A percentile compares a stretch with the other conserved stretches of the same genome.
These are phyloP conservation scores for Episyrphus balteatus DNA, from an alignment of 1,140 invertebrate genomes.

Conservation along the genomic window DNA sequence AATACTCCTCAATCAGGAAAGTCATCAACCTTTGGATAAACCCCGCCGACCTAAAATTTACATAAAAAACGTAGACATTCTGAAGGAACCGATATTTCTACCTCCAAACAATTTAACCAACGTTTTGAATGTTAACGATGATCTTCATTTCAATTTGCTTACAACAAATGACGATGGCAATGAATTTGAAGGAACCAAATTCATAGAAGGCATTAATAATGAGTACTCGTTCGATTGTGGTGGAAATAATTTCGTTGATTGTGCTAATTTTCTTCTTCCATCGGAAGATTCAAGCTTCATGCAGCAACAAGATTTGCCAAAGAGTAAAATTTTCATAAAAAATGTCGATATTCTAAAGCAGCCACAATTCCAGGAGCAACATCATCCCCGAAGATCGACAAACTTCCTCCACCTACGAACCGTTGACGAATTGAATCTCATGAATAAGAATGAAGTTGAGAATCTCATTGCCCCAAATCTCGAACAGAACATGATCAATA, in stretches of 20 bases:
- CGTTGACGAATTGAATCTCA: constrained; percentile 32
- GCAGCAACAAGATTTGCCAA: neutral
- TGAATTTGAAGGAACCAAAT: constrained; percentile 4
- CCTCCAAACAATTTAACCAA: neutral
- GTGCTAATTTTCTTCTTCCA: too few species aligned
- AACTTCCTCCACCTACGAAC: constrained; percentile 25
- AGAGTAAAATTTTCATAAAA: constrained; percentile 33
- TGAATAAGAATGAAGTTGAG: constrained; percentile 33
- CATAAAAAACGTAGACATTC: constrained; percentile 30
- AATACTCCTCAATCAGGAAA: too few species aligned
- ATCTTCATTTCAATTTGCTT: too few species aligned
- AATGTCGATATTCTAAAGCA: constrained; percentile 31
- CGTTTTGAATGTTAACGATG: neutral
- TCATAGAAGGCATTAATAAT: neutral
- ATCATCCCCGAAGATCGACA: constrained; percentile 15
- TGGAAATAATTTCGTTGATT: too few species aligned
- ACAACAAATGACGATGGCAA: constrained; percentile 13
- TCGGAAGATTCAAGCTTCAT: too few species aligned
- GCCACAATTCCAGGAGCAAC: constrained; percentile 12
- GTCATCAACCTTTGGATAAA: neutral
- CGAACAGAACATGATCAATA: constrained; percentile 43
- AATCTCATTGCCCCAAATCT: constrained; percentile 47
- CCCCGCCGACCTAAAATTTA: constrained; percentile 30
- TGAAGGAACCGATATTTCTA: constrained; percentile 19
- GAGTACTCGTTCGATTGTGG: too few species aligned